These are phyloP conservation scores for Thermophis baileyi DNA, from an alignment of 2,113 vertebrate species.

Conservation along the genomic window DNA sequence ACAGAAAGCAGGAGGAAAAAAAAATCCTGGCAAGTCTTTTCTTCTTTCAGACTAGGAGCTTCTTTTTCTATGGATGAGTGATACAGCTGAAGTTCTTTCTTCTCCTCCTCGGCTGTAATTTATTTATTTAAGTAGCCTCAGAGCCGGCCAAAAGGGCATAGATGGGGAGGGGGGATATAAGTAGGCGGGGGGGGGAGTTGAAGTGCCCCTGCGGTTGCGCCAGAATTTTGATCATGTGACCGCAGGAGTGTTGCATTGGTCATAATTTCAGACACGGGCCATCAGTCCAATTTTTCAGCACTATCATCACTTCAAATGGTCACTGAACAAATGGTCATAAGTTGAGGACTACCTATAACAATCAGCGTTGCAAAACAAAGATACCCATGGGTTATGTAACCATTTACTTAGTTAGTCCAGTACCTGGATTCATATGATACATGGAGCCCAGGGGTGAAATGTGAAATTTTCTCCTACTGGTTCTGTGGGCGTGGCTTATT, in stretches of 20 bases:
- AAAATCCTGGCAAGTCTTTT: not conserved
- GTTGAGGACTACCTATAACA: not conserved
- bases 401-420: not conserved
- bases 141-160: not conserved
- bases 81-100: not conserved
- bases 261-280: not conserved
- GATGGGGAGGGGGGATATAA: not conserved
- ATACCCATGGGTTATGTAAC: not conserved
- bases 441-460: too few species aligned
- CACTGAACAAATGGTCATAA: not conserved
- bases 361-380: not conserved
- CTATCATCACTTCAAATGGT: not conserved
- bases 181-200: not conserved
- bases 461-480: too few species aligned
- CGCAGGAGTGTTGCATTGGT: not conserved
- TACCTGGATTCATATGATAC: not conserved
- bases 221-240: not conserved
- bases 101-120: not conserved
- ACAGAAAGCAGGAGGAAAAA: not conserved
- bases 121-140: not conserved
- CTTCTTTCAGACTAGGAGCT: not conserved
- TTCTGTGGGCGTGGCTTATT: too few species aligned
- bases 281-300: not conserved
- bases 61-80: not conserved
- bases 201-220: not conserved